These are phyloP conservation scores for Neoniphon sammara DNA, from an alignment of 2,797 vertebrate genomes.

Conservation along the genomic window DNA sequence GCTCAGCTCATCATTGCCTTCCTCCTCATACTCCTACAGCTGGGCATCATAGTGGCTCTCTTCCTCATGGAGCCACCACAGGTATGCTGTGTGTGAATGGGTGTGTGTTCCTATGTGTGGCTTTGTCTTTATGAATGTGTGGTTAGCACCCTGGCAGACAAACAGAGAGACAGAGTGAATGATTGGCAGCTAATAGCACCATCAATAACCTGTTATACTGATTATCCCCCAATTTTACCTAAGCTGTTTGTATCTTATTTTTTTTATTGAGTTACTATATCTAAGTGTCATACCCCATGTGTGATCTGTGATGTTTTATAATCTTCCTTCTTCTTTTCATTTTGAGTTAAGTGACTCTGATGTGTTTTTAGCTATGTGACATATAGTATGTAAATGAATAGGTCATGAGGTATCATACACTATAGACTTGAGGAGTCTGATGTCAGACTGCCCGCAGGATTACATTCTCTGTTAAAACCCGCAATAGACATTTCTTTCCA, in stretches of 20 bases:
- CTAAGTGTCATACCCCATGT: neutral
- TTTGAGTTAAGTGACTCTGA: no score
- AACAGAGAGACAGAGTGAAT: neutral
- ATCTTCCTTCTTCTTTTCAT: no score
- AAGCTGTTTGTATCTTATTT: neutral
- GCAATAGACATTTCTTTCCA: no score
- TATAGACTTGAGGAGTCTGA: no score
- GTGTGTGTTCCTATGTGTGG: no score
- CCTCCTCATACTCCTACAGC: constrained; percentile 88
- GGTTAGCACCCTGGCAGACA: neutral
- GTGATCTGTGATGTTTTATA: no score
- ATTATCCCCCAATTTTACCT: neutral
- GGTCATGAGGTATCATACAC: neutral
- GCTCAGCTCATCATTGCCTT: constrained; percentile 90
- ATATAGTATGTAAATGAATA: neutral
- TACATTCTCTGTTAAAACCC: no score
- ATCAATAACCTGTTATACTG: neutral
- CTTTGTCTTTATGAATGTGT: no score
- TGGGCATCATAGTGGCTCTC: constrained; percentile 89
- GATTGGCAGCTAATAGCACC: no score
- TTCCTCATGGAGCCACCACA: constrained; percentile 90
- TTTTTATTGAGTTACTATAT: no score
- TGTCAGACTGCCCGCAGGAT: no score
- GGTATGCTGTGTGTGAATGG: constrained; percentile 7
- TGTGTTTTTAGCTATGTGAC: neutral